phyloP scores from a whole-genome alignment of 2,113 vertebrate genomes.

The Odobenus rosmarus region DNA sequence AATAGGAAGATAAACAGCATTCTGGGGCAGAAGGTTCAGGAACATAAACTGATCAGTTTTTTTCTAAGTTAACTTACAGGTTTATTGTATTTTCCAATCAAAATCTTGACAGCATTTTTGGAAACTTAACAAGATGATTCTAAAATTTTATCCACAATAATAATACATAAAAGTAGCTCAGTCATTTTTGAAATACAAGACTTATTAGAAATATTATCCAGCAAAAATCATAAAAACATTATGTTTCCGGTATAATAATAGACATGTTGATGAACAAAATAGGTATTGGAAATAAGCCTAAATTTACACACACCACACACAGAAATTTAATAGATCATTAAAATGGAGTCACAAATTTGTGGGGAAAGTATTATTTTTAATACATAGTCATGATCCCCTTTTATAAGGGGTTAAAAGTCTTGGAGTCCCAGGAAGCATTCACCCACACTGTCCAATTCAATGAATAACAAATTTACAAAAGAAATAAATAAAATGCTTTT shows the following conservation, averaged over 20 bases:
- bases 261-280: background rate
- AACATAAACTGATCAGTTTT: background rate
- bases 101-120: background rate
- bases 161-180: background rate
- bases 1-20: background rate
- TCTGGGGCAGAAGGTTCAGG: background rate
- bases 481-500: background rate
- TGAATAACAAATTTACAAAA: background rate
- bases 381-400: background rate
- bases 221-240: background rate
- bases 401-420: background rate
- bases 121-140: background rate
- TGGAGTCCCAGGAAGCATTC: background rate
- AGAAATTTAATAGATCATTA: background rate
- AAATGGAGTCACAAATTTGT: background rate
- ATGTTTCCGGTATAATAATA: background rate
- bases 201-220: background rate
- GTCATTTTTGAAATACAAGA: conserved; percentile 20
- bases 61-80: conserved; percentile 13
- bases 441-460: background rate
- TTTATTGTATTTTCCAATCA: conserved; percentile 22
- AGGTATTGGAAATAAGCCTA: background rate
- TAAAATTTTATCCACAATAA: conserved; percentile 8
- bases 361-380: background rate
- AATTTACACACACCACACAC: background rate